Evolutionary conservation across 1,140 invertebrate genomes (phyloP).

Genomic region (Saxidomus purpurata): DNA sequence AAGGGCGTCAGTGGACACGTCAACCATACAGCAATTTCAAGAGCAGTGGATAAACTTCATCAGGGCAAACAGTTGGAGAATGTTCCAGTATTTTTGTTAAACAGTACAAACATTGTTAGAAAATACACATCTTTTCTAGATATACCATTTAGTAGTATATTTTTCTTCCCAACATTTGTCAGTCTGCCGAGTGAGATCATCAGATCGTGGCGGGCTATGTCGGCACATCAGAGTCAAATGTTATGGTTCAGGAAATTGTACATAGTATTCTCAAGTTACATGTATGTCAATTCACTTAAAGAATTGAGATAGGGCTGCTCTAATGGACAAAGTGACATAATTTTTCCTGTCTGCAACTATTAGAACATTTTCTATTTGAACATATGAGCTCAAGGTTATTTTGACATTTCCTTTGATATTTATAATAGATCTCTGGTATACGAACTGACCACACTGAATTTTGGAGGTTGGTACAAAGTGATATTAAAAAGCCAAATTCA

Average conservation of each 20-base stretch:
- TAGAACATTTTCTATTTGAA: too few relatives aligned
- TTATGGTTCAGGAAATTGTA: conserved; percentile 97
- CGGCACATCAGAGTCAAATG: conserved; percentile 94
- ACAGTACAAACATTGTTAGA: conserved; percentile 93
- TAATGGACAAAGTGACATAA: too few relatives aligned
- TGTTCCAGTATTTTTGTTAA: conserved; percentile 93
- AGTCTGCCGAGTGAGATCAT: conserved; percentile 82
- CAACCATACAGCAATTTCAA: conserved; percentile 91
- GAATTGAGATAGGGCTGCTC: conserved; percentile 58
- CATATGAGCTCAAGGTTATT: too few relatives aligned
- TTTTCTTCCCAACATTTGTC: conserved; percentile 92
- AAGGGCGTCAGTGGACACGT: conserved; percentile 95
- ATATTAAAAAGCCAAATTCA: too few relatives aligned
- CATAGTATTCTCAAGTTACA: conserved; percentile 95
- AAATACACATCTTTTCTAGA: conserved; percentile 96
- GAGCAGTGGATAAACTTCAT: conserved; percentile 64
- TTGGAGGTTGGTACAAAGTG: too few relatives aligned
- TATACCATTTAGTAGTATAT: conserved; percentile 91
- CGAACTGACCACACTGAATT: too few relatives aligned
- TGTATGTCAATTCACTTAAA: conserved; percentile 93
- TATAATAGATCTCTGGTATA: too few relatives aligned
- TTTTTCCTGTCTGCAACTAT: too few relatives aligned
- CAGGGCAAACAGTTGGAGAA: conserved; percentile 85
- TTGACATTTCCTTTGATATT: too few relatives aligned
- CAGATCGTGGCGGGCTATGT: conserved; percentile 91